phyloP scores from a whole-genome alignment of 1,140 invertebrate genomes.

The Drosophila fuyamai region DNA sequence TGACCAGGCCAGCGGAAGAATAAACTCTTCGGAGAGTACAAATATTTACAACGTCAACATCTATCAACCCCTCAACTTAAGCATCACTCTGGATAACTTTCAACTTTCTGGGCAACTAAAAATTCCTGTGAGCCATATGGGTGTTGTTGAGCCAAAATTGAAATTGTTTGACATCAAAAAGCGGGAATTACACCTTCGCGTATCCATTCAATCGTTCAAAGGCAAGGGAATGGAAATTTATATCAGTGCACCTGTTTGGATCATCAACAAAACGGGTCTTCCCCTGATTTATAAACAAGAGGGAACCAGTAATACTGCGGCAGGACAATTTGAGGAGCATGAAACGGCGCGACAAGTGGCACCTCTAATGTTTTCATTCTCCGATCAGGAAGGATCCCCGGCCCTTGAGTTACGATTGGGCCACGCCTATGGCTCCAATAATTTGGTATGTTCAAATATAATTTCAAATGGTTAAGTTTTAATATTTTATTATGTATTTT shows the following conservation, averaged over 20 bases:
- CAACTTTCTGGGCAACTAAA: slow-evolving; percentile 88
- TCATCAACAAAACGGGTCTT: slow-evolving; percentile 97
- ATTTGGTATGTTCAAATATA: slow-evolving; percentile 49
- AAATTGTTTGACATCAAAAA: slow-evolving; percentile 89
- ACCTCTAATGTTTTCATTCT: slow-evolving; percentile 97
- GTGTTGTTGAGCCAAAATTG: slow-evolving; percentile 85
- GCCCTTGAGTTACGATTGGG: slow-evolving; percentile 85
- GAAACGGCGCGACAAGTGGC: slow-evolving; percentile 96
- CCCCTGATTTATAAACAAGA: slow-evolving; percentile 98
- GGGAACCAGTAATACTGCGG: slow-evolving; percentile 90
- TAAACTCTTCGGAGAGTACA: slow-evolving; percentile 86
- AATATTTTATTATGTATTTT: background rate
- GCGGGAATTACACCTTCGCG: slow-evolving; percentile 91
- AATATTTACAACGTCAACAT: slow-evolving; percentile 88
- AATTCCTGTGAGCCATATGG: slow-evolving; percentile 85
- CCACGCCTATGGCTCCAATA: slow-evolving; percentile 63
- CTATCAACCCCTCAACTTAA: slow-evolving; percentile 89
- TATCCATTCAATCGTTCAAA: slow-evolving; percentile 85
- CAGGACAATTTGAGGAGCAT: slow-evolving; percentile 97
- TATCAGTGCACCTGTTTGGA: slow-evolving; percentile 95
- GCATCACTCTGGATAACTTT: slow-evolving; percentile 93
- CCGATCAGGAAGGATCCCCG: slow-evolving; percentile 92
- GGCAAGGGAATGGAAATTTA: slow-evolving; percentile 88
- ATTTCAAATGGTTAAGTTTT: background rate
- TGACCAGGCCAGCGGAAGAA: slow-evolving; percentile 85